phyloP scores from a whole-genome alignment of 1,140 invertebrate genomes.

The Cydia splendana region DNA sequence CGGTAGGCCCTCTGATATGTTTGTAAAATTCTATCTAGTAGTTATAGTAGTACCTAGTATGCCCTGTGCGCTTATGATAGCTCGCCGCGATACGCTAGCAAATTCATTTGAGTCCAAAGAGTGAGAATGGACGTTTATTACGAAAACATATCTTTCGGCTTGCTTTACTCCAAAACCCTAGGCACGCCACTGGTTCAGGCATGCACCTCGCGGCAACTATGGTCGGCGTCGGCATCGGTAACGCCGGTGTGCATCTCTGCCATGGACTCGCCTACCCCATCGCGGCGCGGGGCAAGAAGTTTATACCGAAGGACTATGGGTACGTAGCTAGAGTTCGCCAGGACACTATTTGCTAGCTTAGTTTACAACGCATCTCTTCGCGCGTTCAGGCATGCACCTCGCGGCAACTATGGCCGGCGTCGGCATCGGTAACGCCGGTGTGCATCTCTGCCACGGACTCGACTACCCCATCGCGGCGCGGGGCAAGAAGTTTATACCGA shows the following conservation, averaged over 20 bases:
- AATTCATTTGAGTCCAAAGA: too few relatives aligned
- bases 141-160: too few relatives aligned
- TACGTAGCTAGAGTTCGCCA: neutral
- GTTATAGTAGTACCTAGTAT: too few relatives aligned
- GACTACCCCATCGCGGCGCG: conserved; percentile 94
- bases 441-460: conserved; percentile 94
- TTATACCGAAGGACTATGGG: conserved; percentile 80
- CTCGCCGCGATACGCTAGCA: too few relatives aligned
- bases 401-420: conserved; percentile 95
- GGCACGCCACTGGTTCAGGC: too few relatives aligned
- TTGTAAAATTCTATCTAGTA: too few relatives aligned
- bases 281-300: conserved; percentile 88
- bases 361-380: conserved; percentile 80
- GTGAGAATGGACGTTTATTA: too few relatives aligned
- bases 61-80: too few relatives aligned
- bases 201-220: conserved; percentile 95
- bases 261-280: conserved; percentile 96
- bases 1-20: too few relatives aligned
- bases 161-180: too few relatives aligned
- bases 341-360: too few relatives aligned
- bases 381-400: conserved; percentile 92
- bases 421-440: conserved; percentile 95
- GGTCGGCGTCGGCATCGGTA: conserved; percentile 96
- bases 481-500: conserved; percentile 84
- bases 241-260: conserved; percentile 94